Evolutionary conservation across 2,113 vertebrate species (phyloP), one percentile per base, ranked within the genome.

Genomic region (Hemiprocne comata): DNA sequence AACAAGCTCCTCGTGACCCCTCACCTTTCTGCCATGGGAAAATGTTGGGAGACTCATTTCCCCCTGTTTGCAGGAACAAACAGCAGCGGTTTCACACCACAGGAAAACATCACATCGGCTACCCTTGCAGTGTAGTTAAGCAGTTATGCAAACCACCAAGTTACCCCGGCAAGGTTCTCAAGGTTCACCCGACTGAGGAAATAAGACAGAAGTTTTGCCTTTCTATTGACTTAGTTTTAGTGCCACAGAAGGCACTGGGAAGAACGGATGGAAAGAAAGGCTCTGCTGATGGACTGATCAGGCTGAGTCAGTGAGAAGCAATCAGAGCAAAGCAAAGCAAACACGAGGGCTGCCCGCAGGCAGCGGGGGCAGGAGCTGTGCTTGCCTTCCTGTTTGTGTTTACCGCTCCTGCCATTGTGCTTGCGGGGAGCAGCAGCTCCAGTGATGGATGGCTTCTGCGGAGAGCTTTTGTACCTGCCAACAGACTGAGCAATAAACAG

Each of bases 11-110:
- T 78, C 0, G 0, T 94, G 95, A 95, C 96, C 95, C 57, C 80
- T 92, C 86, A 78, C 89, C 88, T 87, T 81, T 93, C 60, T 60
- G 85, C 95, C 95, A 85, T 76, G 94, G 95, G 93, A 95, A 94
- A 95, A 91, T 55, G 48, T 13, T 21, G 64, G 46, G 78, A 82
- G 33, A 17, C 40, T 55, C 57, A 9, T 62, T 87, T 89, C 28
- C 34, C 62, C 54, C 76, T 12, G 7, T 65, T 88, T 69, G 66
- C 13, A 12, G 23, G 72, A 66, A 6, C 85, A 82, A 93, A 64
- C 55, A 85, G 61, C 81, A 53, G 87, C 81, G 86, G 94, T 16
- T 75, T 65, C 26, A 17, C 77, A 40, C 4, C 58, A 17, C 62
- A 25, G 54, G 38, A 42, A 31, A 57, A 2, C 13, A 7, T 29